A percentile compares a stretch with the other conserved stretches of the same genome.
These are phyloP conservation scores for Charadrius vociferus DNA, from an alignment of 2,113 vertebrate genomes.

Conservation along the genomic window DNA sequence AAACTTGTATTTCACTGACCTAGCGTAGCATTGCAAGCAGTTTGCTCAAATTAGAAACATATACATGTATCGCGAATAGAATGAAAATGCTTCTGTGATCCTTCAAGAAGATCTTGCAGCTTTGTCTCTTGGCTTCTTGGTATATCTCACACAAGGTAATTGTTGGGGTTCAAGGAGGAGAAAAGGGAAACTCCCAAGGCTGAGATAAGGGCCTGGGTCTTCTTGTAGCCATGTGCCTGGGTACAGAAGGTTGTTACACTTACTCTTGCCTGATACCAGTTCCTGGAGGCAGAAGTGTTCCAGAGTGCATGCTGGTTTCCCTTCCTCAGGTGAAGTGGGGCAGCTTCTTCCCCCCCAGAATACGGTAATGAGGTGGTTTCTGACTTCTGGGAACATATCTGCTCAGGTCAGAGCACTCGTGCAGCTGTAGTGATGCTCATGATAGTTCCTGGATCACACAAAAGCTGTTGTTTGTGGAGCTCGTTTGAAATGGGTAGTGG, in stretches of 20 bases:
- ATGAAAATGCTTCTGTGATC: not conserved
- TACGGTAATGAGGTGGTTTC: not conserved
- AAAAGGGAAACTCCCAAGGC: not conserved
- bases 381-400: not conserved
- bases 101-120: not conserved
- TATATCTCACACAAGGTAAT: not conserved
- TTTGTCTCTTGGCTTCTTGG: not conserved
- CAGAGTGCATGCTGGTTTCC: not conserved
- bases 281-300: not conserved
- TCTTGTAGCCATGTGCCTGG: not conserved
- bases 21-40: not conserved
- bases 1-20: not conserved
- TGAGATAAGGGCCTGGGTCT: not conserved
- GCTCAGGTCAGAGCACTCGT: not conserved
- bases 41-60: not conserved
- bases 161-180: not conserved
- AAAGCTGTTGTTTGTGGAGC: not conserved
- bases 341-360: not conserved
- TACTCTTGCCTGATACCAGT: not conserved
- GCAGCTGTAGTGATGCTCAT: not conserved
- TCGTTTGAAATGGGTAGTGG: not conserved
- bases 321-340: not conserved
- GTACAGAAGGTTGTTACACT: not conserved
- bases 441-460: not conserved
- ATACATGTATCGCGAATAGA: not conserved